Percentiles rank a stretch among this genome's conserved stretches.
Evolutionary conservation across 2,888 invertebrate genomes (phyloP).

Genomic region (Zygogramma bicolorata): DNA sequence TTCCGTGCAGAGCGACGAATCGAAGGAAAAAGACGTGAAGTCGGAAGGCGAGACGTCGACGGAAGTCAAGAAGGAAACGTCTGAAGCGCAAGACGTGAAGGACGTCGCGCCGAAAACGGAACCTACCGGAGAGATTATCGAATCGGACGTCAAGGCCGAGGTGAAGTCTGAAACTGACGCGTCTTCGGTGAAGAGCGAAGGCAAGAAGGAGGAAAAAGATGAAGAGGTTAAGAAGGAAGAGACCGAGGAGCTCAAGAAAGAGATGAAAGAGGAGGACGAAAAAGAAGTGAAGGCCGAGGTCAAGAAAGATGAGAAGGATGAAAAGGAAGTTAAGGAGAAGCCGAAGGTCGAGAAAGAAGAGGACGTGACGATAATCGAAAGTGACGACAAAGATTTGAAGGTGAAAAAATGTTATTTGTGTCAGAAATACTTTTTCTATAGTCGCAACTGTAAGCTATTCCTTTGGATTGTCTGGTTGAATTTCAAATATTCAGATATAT

Average conservation of each 20-base stretch:
- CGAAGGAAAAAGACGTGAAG: slow-evolving; percentile 44
- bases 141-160: slow-evolving; percentile 56
- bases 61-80: slow-evolving; percentile 56
- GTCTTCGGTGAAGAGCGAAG: slow-evolving; percentile 34
- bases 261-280: slow-evolving; percentile 67
- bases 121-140: too few relatives aligned
- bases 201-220: slow-evolving; percentile 22
- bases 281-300: slow-evolving; percentile 72
- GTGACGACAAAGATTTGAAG: slow-evolving; percentile 66
- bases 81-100: slow-evolving; percentile 21
- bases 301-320: slow-evolving; percentile 71
- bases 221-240: slow-evolving; percentile 46
- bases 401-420: too few relatives aligned
- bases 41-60: slow-evolving; percentile 26
- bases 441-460: too few relatives aligned
- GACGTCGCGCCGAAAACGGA: slow-evolving; percentile 14
- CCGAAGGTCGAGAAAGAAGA: slow-evolving; percentile 69
- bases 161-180: slow-evolving; percentile 68
- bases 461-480: too few relatives aligned
- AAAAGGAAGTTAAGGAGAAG: slow-evolving; percentile 65
- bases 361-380: slow-evolving; percentile 77
- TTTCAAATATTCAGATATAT: too few relatives aligned
- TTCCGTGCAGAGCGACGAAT: slow-evolving; percentile 52
- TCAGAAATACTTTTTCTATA: too few relatives aligned
- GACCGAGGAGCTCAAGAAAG: slow-evolving; percentile 60